Percentiles rank a stretch among this genome's conserved stretches.
These are phyloP conservation scores for Craseonycteris thonglongyai DNA, from an alignment of 2,113 vertebrate species.

Conservation along the genomic window DNA sequence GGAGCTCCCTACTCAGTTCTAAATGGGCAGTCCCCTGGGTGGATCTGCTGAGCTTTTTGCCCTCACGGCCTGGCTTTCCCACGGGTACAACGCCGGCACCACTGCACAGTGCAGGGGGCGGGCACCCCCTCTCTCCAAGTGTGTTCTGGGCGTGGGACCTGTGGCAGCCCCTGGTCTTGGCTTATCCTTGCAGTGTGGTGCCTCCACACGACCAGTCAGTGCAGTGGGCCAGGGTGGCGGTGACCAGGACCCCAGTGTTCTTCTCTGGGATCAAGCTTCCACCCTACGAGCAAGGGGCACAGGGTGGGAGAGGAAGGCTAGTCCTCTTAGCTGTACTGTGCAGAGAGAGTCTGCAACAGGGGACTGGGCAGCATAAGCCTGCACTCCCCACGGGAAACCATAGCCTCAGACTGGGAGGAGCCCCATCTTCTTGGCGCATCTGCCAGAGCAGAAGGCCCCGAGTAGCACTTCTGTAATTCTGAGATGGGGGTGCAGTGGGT, in stretches of 20 bases:
- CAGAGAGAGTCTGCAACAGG: neutral
- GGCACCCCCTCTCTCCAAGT: neutral
- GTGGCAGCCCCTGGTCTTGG: neutral
- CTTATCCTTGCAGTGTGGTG: no score
- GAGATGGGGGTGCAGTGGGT: neutral
- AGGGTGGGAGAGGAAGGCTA: no score
- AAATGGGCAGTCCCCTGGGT: neutral
- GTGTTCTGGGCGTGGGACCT: accelerated
- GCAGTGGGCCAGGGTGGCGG: no score
- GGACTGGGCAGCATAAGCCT: accelerated
- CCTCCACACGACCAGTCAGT: no score
- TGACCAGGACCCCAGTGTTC: neutral
- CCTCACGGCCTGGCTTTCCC: neutral
- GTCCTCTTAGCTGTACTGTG: neutral
- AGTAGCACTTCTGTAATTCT: accelerated
- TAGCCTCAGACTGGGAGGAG: neutral
- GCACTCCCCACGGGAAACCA: neutral
- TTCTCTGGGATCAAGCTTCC: neutral
- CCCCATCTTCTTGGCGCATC: neutral
- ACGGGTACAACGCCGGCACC: neutral
- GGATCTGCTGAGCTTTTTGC: neutral
- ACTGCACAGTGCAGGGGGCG: neutral
- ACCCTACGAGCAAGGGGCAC: neutral
- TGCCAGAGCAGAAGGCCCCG: neutral
- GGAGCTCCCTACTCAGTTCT: neutral